Evolutionary conservation across 2,797 vertebrate genomes (phyloP).

Genomic region (Etheostoma nigrum): DNA sequence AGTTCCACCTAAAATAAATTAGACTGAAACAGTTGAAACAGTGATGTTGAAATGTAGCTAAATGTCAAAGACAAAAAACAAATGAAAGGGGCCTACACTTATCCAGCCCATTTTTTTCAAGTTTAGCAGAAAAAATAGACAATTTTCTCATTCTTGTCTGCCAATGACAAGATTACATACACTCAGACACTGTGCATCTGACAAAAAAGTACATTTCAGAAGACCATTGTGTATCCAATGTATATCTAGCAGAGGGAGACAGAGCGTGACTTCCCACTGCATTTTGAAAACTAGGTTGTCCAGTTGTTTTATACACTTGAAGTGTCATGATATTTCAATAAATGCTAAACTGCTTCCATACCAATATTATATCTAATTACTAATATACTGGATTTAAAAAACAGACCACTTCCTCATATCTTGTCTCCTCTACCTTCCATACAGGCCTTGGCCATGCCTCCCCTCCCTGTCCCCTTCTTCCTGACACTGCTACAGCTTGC

Average conservation of each 20-base stretch:
- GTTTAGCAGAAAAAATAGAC: background rate
- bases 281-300: background rate
- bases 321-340: slow-evolving; percentile 8
- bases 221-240: slow-evolving; percentile 1
- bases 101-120: background rate
- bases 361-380: slow-evolving; percentile 2
- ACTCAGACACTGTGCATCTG: background rate
- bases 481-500: slow-evolving; percentile 83
- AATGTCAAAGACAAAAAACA: no score
- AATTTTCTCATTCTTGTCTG: background rate
- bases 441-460: slow-evolving; percentile 83
- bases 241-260: slow-evolving; percentile 57
- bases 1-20: background rate
- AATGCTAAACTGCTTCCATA: background rate
- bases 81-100: background rate
- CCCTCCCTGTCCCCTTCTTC: slow-evolving; percentile 81
- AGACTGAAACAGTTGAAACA: background rate
- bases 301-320: background rate
- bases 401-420: slow-evolving; percentile 5
- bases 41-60: no score
- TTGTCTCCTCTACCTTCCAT: slow-evolving; percentile 36
- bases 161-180: background rate
- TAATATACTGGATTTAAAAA: slow-evolving; percentile 1
- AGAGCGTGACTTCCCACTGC: background rate
- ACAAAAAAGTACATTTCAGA: background rate